Percentiles rank a stretch among this genome's conserved stretches.
These are phyloP conservation scores for Pycnonotus jocosus DNA, from an alignment of 2,113 vertebrate species.

Conservation along the genomic window DNA sequence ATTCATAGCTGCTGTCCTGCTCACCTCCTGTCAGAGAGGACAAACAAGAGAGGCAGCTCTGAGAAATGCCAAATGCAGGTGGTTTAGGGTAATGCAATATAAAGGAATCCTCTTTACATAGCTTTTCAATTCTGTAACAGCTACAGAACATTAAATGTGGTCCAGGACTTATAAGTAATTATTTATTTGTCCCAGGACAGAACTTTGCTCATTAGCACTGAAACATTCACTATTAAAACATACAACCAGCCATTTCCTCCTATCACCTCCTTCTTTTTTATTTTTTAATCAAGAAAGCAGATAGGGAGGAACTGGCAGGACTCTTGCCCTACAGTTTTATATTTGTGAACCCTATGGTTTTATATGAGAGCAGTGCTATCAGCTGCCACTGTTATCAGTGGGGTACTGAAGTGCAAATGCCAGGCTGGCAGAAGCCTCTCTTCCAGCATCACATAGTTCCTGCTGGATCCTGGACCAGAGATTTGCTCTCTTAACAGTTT, in stretches of 20 bases:
- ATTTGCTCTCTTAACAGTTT: neutral
- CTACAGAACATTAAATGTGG: neutral
- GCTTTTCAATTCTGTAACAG: neutral
- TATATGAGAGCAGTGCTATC: neutral
- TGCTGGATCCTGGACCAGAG: neutral
- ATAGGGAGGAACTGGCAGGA: neutral
- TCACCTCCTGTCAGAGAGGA: neutral
- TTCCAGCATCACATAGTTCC: neutral
- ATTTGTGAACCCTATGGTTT: neutral
- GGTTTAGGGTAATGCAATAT: neutral
- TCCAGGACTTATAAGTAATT: neutral
- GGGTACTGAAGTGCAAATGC: neutral
- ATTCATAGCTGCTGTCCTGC: neutral
- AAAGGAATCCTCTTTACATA: neutral
- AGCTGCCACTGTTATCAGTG: neutral
- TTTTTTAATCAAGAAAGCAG: neutral
- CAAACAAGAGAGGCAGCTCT: slow-evolving; percentile 1
- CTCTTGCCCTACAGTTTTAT: neutral
- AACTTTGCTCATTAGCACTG: neutral
- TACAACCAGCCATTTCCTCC: neutral
- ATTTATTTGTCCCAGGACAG: neutral
- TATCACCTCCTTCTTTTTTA: neutral
- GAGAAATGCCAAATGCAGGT: neutral
- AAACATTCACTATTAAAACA: neutral
- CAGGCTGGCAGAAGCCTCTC: neutral